Conservation (phyloP, 2,888 invertebrate species). For the Fragum whitleyi region DNA sequence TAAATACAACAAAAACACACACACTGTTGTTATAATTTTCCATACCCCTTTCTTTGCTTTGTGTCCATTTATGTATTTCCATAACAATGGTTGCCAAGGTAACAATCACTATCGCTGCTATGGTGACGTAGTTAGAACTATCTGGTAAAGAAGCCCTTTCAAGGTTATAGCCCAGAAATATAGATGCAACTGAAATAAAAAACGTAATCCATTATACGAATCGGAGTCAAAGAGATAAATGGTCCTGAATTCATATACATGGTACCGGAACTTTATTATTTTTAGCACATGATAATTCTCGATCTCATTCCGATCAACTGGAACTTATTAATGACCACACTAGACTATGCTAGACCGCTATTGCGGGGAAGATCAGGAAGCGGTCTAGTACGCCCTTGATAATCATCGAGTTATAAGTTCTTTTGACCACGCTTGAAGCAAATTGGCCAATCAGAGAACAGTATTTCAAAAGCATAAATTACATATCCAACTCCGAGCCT, state of each 20-base stretch:
- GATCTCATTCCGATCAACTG: background rate
- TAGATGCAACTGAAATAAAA: conserved; percentile 34
- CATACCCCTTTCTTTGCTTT: background rate
- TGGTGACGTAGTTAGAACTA: conserved; percentile 26
- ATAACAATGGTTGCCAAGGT: conserved; percentile 13
- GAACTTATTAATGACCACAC: too few species aligned
- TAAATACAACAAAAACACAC: too few species aligned
- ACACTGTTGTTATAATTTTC: too few species aligned
- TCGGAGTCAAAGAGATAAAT: background rate
- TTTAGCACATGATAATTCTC: background rate
- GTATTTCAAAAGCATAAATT: too few species aligned
- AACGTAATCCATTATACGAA: background rate
- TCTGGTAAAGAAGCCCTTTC: conserved; percentile 35
- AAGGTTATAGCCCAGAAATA: conserved; percentile 40
- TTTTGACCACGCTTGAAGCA: too few species aligned
- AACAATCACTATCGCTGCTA: conserved; percentile 15
- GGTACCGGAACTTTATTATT: background rate
- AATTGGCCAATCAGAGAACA: too few species aligned
- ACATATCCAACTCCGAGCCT: too few species aligned
- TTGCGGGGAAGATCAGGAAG: too few species aligned
- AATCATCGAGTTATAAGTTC: too few species aligned
- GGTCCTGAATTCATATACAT: background rate
- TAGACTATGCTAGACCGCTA: too few species aligned
- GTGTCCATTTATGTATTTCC: conserved; percentile 45
- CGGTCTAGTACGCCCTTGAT: too few species aligned